These are phyloP conservation scores for Platynereis dumerilii DNA, from an alignment of 2,888 invertebrate genomes.

Conservation along the genomic window DNA sequence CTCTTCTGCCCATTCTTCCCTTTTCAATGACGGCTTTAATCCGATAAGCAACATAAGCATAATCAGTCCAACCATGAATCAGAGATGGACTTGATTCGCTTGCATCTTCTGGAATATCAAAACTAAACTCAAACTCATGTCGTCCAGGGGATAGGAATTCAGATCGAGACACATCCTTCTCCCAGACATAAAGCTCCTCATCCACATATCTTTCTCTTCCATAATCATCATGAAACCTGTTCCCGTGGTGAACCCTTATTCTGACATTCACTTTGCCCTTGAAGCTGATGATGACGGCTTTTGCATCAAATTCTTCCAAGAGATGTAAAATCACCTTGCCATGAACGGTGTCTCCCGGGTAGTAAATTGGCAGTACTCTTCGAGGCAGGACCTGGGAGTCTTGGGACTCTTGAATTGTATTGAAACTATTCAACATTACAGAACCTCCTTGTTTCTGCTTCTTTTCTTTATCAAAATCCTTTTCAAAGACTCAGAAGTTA, in stretches of 20 bases:
- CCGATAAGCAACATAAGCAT: slow-evolving; percentile 1
- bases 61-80: background rate
- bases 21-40: slow-evolving; percentile 17
- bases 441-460: too few species aligned
- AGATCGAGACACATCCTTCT: background rate
- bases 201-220: background rate
- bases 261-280: slow-evolving; percentile 7
- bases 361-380: slow-evolving; percentile 11
- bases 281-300: slow-evolving; percentile 4
- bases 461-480: too few species aligned
- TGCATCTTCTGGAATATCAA: background rate
- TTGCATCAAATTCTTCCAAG: slow-evolving; percentile 4
- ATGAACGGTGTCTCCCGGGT: slow-evolving; percentile 16
- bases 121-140: slow-evolving; percentile 7
- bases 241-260: slow-evolving; percentile 3
- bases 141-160: slow-evolving; percentile 5
- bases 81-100: slow-evolving; percentile 2
- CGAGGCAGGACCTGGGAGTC: background rate
- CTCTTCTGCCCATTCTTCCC: slow-evolving; percentile 3
- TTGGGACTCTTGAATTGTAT: background rate
- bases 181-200: slow-evolving; percentile 5
- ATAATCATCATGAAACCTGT: slow-evolving; percentile 7
- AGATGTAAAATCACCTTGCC: slow-evolving; percentile 10
- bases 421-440: too few species aligned
- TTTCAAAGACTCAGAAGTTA: too few species aligned